Evolutionary conservation across 2,797 vertebrate species (phyloP), one percentile per base, ranked within the genome.

Genomic region (Coilia nasus): DNA sequence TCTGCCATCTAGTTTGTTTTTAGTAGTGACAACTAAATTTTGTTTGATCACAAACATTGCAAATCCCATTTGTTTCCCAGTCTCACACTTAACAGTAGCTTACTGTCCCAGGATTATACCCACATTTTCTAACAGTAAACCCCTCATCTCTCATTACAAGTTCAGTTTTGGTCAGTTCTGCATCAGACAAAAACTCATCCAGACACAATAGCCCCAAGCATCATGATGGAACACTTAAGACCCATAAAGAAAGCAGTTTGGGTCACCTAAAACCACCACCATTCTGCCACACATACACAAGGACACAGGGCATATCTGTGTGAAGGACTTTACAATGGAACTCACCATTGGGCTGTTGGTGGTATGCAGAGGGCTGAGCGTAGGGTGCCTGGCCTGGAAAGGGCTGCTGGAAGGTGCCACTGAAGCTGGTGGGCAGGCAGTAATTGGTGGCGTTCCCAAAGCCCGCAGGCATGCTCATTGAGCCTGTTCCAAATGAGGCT

Each of bases 351-450:
- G 98, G 97, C 92, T 99, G 98, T 89, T 97, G 97, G 91, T 97
- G 94, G 93, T 97, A 99, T 88, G 96, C 96, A 88, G 96, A 95
- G 86, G 97, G 96, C 85, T 97, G 97, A 92, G 97, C 91, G 89
- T 98, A 99, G 93, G 94, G 94, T 85, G 95, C 95, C 92, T 98
- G 98, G 91, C 96, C 91, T 4, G 98, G 97, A 93, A 99, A 98
- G 84, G 97, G 97, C 85, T 95, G 96, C 92, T 98, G 97, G 94
- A 99, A 99, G 93, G 95, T 97, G 94, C 98, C 98, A 87, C 98
- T 99, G 91, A 97, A 99, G 94, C 98, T 99, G 95, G 97, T 98
- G 93, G 98, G 98, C 91, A 99, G 97, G 95, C 97, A 98, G 90
- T 96, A 99, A 87, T 97, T 96, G 67, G 97, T 94, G 60, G 97